phyloP scores from a whole-genome alignment of 2,888 invertebrate genomes.

The Cybosia mesomella region DNA sequence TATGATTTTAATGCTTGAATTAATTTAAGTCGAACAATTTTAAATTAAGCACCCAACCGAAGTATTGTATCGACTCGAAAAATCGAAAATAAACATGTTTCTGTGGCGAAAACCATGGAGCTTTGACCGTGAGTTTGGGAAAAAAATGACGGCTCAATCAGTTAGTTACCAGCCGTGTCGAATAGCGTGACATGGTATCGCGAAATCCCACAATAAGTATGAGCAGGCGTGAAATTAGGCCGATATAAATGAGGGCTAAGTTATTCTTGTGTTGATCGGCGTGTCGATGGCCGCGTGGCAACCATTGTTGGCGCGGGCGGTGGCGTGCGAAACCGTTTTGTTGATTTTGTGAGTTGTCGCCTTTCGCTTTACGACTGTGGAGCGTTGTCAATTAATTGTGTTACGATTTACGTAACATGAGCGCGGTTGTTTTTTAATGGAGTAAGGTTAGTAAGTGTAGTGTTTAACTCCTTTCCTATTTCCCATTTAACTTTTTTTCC shows the following conservation, averaged over 20 bases:
- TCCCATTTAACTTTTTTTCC: too few relatives aligned
- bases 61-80: constrained; percentile 54
- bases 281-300: constrained; percentile 79
- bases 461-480: neutral
- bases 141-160: constrained; percentile 77
- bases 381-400: constrained; percentile 70
- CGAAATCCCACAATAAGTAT: constrained; percentile 80
- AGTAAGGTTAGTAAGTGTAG: constrained; percentile 10
- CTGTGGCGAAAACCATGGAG: constrained; percentile 28
- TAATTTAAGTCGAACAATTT: constrained; percentile 68
- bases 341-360: constrained; percentile 75
- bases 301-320: constrained; percentile 63
- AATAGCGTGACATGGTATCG: constrained; percentile 81
- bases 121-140: constrained; percentile 31
- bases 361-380: constrained; percentile 63
- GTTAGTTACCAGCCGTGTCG: constrained; percentile 76
- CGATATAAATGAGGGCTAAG: constrained; percentile 79
- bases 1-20: constrained; percentile 78
- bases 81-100: constrained; percentile 30
- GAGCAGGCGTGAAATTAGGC: constrained; percentile 83
- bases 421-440: constrained; percentile 45
- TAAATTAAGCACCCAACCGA: constrained; percentile 63
- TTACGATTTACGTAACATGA: constrained; percentile 47
- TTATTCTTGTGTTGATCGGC: constrained; percentile 69
- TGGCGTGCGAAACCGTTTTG: constrained; percentile 77